A percentile compares a stretch with the other conserved stretches of the same genome.
phyloP scores from a whole-genome alignment of 2,113 vertebrate species.

The Thinocorus orbignyianus region DNA sequence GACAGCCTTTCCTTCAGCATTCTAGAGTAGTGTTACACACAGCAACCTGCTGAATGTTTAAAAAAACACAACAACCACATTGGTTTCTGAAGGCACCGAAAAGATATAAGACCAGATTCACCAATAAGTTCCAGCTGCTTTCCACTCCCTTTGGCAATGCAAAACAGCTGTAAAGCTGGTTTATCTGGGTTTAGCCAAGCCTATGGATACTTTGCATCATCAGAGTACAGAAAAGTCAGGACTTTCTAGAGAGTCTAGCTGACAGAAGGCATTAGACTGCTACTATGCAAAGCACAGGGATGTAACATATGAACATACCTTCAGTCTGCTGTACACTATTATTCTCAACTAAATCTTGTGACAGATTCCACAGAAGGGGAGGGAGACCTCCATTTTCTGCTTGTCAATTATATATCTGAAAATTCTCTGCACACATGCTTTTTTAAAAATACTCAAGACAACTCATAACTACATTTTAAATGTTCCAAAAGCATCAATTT shows the following conservation, averaged over 20 bases:
- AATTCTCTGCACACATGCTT: background rate
- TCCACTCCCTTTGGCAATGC: background rate
- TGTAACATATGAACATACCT: background rate
- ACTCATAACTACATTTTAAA: background rate
- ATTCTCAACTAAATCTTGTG: background rate
- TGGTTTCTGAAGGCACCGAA: background rate
- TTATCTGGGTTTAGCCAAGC: background rate
- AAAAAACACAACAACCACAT: background rate
- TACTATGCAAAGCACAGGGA: background rate
- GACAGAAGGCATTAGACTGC: background rate
- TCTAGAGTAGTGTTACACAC: background rate
- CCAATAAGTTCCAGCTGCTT: slow-evolving; percentile 27
- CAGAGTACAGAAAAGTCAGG: background rate
- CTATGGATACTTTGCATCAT: background rate
- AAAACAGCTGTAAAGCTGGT: background rate
- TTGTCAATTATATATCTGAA: background rate
- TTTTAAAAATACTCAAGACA: background rate
- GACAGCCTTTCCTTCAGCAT: background rate
- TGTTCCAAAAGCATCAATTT: background rate
- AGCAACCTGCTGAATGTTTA: background rate
- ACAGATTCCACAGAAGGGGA: background rate
- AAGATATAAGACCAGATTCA: background rate
- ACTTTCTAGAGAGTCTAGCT: background rate
- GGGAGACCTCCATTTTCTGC: background rate
- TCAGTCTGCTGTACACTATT: background rate